phyloP scores from a whole-genome alignment of 2,888 invertebrate genomes.

The Heteromurus nitidus region DNA sequence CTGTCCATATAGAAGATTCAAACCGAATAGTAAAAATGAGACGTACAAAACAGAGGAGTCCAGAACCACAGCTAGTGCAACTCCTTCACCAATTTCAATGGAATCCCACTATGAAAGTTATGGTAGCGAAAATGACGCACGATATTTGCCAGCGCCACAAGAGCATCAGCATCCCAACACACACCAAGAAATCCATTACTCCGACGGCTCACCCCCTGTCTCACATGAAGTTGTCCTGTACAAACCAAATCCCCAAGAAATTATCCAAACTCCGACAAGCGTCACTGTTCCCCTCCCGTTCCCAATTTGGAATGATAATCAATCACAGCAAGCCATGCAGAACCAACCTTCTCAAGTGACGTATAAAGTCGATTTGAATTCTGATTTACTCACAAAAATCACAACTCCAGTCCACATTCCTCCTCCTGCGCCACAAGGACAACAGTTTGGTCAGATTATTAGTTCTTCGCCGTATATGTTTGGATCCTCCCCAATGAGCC shows the following conservation, averaged over 20 bases:
- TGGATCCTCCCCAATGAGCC: neutral
- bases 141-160: too few relatives aligned
- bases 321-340: neutral
- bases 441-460: neutral
- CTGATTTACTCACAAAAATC: conserved; percentile 31
- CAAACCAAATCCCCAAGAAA: conserved; percentile 41
- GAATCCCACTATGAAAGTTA: too few relatives aligned
- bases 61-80: too few relatives aligned
- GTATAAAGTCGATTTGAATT: conserved; percentile 37
- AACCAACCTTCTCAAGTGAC: neutral
- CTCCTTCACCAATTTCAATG: too few relatives aligned
- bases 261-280: conserved; percentile 29
- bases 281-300: conserved; percentile 46
- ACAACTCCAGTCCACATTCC: conserved; percentile 14
- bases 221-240: conserved; percentile 20
- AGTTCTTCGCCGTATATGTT: neutral
- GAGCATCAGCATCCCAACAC: neutral
- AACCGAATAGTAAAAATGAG: too few relatives aligned
- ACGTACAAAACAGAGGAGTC: too few relatives aligned
- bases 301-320: conserved; percentile 8
- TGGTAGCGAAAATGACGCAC: too few relatives aligned
- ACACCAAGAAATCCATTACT: neutral
- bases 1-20: too few relatives aligned
- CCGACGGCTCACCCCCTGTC: too few relatives aligned
- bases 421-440: neutral